Evolutionary conservation across 2,888 invertebrate species (phyloP), one percentile per base, ranked within the genome.

Genomic region (Drosophila demipolita): DNA sequence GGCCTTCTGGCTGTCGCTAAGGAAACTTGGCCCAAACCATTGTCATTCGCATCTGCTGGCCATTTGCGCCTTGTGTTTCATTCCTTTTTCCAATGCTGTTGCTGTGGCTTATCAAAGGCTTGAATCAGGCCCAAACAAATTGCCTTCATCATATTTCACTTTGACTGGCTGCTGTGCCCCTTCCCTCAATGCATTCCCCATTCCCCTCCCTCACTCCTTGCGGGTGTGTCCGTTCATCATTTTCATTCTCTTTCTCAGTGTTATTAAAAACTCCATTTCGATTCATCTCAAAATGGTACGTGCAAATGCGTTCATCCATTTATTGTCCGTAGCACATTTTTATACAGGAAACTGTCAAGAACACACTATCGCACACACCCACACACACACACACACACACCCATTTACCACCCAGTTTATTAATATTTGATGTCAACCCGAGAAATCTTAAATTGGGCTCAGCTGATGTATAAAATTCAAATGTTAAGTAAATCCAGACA

Each of bases 111-210:
- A 86, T 76, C 80, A 85, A 85, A 86, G 89, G 78, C 64, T 83
- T 86, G 73, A 73, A 69, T 68, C 71, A 68, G 71, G 54, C 65
- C 61, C 67, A 73, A 66, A 86, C 75, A 86, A 88, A 86, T 83
- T 86, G 89, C 84, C 89, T 83, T 88, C 84, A 86, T 85, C 84
- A 85, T 86, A 86, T 86, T 86, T 78, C 76, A 64, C 72, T 83
- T 85, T 76, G 64, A 40, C 49, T 45, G 54, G n/a, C 58, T 33
- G 26, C 29, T n/a, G 29, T 57, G 48, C 33, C 35, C 49, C 42
- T 57, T 45, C 57, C 53, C 36, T 61, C 45, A 35, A 63, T 58
- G 50, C 54, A 70, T 53, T 50, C 32, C 17, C 23, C 54, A 70
- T 53, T 50, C n/a, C 62, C 26, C 23, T 32, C 26, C 35, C 17